Evolutionary conservation across 2,888 invertebrate genomes (phyloP).

Genomic region (Andrena bucephala): DNA sequence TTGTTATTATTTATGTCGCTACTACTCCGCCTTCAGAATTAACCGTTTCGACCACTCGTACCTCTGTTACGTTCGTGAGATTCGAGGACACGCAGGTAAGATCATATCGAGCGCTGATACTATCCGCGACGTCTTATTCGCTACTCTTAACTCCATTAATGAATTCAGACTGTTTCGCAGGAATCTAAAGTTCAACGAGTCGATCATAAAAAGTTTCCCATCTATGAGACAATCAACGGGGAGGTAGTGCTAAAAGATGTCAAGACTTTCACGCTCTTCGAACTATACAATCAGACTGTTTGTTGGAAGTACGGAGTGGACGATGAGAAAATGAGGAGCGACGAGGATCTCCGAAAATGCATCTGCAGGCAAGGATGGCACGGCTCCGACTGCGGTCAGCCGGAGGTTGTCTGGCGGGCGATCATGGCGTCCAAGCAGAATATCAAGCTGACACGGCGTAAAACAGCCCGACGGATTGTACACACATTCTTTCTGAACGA

Average conservation of each 20-base stretch:
- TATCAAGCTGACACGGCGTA: slow-evolving; percentile 84
- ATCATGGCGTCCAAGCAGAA: slow-evolving; percentile 87
- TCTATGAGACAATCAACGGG: slow-evolving; percentile 76
- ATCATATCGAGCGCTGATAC: not conserved
- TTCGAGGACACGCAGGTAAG: slow-evolving; percentile 69
- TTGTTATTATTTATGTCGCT: slow-evolving; percentile 83
- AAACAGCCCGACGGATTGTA: slow-evolving; percentile 86
- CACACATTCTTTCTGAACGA: slow-evolving; percentile 87
- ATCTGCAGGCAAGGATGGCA: slow-evolving; percentile 88
- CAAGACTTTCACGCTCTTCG: slow-evolving; percentile 78
- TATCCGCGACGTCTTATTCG: not conserved
- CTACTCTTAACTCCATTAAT: not conserved
- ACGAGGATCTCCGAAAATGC: slow-evolving; percentile 83
- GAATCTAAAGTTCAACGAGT: slow-evolving; percentile 57
- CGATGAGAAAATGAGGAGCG: slow-evolving; percentile 74
- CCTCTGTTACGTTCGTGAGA: slow-evolving; percentile 81
- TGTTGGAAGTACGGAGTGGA: slow-evolving; percentile 81
- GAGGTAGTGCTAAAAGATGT: slow-evolving; percentile 77
- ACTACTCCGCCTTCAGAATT: slow-evolving; percentile 80
- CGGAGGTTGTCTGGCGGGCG: slow-evolving; percentile 89
- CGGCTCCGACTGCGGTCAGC: slow-evolving; percentile 88
- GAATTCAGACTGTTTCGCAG: slow-evolving; percentile 54
- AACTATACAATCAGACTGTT: slow-evolving; percentile 77
- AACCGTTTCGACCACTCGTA: slow-evolving; percentile 71
- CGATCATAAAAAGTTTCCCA: slow-evolving; percentile 65